Percentiles rank a stretch among this genome's conserved stretches.
phyloP scores from a whole-genome alignment of 2,888 invertebrate genomes.

The Meghimatium bilineatum region DNA sequence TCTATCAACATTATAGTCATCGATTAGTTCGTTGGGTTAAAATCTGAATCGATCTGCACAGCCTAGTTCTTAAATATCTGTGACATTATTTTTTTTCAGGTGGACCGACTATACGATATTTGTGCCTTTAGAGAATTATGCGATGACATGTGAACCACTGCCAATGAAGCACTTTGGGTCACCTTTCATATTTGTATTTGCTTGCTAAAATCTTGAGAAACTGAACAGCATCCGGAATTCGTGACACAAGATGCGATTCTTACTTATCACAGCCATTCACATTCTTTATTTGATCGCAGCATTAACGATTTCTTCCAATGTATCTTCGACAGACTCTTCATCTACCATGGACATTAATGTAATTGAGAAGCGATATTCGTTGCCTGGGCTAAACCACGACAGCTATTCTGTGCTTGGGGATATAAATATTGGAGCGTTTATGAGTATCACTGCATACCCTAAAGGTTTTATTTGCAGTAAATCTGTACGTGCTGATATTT shows the following conservation, averaged over 20 bases:
- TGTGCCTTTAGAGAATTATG: too few relatives aligned
- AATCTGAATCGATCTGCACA: too few relatives aligned
- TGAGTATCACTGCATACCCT: slow-evolving; percentile 54
- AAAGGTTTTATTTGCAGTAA: slow-evolving; percentile 50
- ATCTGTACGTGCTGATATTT: slow-evolving; percentile 34
- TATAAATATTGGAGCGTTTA: slow-evolving; percentile 59
- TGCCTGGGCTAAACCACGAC: slow-evolving; percentile 43
- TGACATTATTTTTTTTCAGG: too few relatives aligned
- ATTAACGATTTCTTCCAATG: neutral
- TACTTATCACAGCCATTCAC: neutral
- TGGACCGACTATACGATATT: too few relatives aligned
- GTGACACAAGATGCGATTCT: neutral
- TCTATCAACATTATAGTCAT: too few relatives aligned
- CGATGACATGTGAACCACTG: too few relatives aligned
- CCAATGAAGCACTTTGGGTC: too few relatives aligned
- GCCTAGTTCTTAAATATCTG: too few relatives aligned
- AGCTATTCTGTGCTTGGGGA: slow-evolving; percentile 54
- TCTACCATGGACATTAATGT: too few relatives aligned
- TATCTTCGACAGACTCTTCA: neutral
- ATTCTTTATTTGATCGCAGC: neutral
- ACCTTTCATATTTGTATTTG: neutral
- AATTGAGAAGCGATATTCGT: neutral
- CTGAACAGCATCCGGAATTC: neutral
- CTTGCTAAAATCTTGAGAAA: neutral
- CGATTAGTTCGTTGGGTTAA: too few relatives aligned